Percentiles rank a stretch among this genome's conserved stretches.
Evolutionary conservation across 2,888 invertebrate species (phyloP).

Genomic region (Torymus tubicola): DNA sequence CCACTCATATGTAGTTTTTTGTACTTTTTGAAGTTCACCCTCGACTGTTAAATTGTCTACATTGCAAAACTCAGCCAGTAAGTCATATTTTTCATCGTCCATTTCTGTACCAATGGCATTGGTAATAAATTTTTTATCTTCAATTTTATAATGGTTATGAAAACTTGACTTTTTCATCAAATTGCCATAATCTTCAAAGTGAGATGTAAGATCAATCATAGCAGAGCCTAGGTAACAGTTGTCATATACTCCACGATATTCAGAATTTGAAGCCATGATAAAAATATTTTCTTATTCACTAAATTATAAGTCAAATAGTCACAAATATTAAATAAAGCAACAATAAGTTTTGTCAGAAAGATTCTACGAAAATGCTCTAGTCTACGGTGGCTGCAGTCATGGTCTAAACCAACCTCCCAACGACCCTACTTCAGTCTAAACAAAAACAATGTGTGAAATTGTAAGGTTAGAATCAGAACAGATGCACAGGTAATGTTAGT

Average conservation of each 20-base stretch:
- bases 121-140: conserved; percentile 16
- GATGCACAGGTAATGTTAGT: too few species aligned
- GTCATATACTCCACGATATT: conserved; percentile 58
- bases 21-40: conserved; percentile 64
- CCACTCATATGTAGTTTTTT: conserved; percentile 58
- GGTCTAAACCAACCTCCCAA: too few species aligned
- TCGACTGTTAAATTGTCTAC: conserved; percentile 68
- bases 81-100: conserved; percentile 75
- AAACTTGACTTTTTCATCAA: conserved; percentile 42
- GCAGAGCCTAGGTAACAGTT: conserved; percentile 58
- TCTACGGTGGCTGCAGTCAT: too few species aligned
- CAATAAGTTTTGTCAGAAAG: too few species aligned
- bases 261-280: conserved; percentile 4
- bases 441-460: too few species aligned
- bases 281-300: background rate
- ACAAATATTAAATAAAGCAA: too few species aligned
- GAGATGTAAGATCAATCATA: conserved; percentile 53
- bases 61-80: conserved; percentile 77
- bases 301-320: background rate
- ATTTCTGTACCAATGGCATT: conserved; percentile 66
- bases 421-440: too few species aligned
- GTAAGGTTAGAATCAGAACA: too few species aligned
- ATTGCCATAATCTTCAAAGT: conserved; percentile 57
- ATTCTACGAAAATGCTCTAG: too few species aligned
- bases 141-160: conserved; percentile 12